Percentiles rank a stretch among this genome's conserved stretches.
These are phyloP conservation scores for Tragopan temminckii DNA, from an alignment of 2,797 vertebrate genomes.

Conservation along the genomic window DNA sequence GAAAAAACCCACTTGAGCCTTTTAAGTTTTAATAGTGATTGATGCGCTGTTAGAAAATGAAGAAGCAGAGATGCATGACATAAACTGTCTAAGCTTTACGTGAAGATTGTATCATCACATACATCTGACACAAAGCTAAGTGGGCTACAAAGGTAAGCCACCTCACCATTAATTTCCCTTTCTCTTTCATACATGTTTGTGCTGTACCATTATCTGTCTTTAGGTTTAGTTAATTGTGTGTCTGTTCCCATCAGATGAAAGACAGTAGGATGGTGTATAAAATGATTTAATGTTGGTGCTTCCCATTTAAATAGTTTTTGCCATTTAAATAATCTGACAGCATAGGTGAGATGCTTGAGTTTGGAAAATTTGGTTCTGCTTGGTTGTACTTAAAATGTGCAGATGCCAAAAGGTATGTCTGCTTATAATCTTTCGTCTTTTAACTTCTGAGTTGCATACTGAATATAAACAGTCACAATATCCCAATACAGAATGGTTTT, in stretches of 20 bases:
- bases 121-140: not conserved
- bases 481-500: not conserved
- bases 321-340: not conserved
- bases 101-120: not conserved
- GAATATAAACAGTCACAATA: not conserved
- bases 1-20: not conserved
- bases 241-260: not conserved
- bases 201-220: not conserved
- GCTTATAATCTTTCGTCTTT: not conserved
- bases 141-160: not conserved
- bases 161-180: not conserved
- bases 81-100: not conserved
- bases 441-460: not conserved
- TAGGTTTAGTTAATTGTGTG: not conserved
- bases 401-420: not conserved
- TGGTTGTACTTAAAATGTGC: not conserved
- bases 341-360: not conserved
- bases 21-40: not conserved
- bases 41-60: not conserved
- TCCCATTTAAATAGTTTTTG: not conserved
- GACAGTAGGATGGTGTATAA: not conserved
- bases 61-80: not conserved
- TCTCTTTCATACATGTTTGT: not conserved
- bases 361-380: not conserved
- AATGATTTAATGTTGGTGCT: not conserved